These are phyloP conservation scores for Mellivora capensis DNA, from an alignment of 2,113 vertebrate species.

Conservation along the genomic window DNA sequence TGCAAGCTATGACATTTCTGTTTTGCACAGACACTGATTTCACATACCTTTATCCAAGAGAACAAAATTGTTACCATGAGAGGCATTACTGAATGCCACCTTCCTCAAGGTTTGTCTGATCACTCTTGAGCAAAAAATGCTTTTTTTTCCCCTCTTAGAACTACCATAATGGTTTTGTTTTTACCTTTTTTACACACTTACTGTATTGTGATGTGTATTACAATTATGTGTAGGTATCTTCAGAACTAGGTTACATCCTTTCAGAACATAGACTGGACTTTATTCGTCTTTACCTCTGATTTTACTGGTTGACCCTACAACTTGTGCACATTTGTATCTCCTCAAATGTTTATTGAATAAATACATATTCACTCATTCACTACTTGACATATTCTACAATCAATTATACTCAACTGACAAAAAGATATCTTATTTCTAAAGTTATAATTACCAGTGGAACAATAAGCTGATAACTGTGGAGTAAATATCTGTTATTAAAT, in stretches of 20 bases:
- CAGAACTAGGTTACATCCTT: not conserved
- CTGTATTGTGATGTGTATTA: not conserved
- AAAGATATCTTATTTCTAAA: not conserved
- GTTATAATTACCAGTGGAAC: not conserved
- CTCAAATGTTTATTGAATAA: slow-evolving; percentile 18
- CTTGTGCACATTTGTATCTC: not conserved
- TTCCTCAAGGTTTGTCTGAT: not conserved
- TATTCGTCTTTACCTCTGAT: not conserved
- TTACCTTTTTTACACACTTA: not conserved
- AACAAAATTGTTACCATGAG: not conserved
- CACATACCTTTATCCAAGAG: not conserved
- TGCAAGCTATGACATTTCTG: not conserved
- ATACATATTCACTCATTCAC: not conserved
- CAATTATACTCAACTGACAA: not conserved
- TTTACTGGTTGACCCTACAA: not conserved
- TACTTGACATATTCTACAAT: not conserved
- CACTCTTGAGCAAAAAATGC: fast-evolving
- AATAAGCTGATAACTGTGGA: not conserved
- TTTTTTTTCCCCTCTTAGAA: not conserved
- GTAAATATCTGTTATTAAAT: not conserved
- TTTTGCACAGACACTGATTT: not conserved
- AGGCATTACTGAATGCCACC: not conserved
- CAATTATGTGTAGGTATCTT: not conserved
- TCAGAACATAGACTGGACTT: not conserved
- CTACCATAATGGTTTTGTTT: not conserved